Evolutionary conservation across 2,113 vertebrate genomes (phyloP).

Genomic region (Pseudopipra pipra): DNA sequence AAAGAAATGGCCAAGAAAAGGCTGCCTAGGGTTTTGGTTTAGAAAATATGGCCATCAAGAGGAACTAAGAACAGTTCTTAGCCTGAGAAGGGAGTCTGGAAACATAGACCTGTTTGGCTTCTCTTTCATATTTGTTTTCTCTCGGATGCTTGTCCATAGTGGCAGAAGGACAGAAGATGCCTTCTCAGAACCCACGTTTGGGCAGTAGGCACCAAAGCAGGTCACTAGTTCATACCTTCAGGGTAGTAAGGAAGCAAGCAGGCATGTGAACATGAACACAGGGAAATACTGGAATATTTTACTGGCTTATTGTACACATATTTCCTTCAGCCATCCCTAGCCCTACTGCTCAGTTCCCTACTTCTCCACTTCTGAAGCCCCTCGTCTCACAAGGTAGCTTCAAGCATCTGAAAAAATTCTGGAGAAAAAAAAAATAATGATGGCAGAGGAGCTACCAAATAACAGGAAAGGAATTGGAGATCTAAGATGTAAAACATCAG

Average conservation of each 20-base stretch:
- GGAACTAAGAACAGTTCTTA: neutral
- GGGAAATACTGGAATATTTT: neutral
- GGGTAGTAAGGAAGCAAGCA: neutral
- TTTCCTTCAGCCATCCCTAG: neutral
- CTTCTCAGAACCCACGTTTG: neutral
- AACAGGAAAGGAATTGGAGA: neutral
- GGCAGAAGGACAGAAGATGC: neutral
- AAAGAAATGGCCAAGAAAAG: neutral
- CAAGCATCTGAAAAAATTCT: neutral
- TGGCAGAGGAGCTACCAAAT: neutral
- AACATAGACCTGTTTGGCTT: neutral
- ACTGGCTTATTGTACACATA: neutral
- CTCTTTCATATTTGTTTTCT: neutral
- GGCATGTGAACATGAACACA: neutral
- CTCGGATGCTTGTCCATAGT: rapidly evolving
- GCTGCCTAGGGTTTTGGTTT: neutral
- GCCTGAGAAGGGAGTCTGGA: neutral
- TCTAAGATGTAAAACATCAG: neutral
- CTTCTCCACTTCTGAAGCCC: neutral
- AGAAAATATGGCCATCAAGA: neutral
- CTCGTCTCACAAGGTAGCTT: neutral
- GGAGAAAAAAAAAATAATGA: neutral
- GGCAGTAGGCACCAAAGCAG: neutral
- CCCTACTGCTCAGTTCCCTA: neutral
- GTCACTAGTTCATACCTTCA: neutral